Evolutionary conservation across 2,113 vertebrate genomes (phyloP).

Genomic region (Indicator indicator): DNA sequence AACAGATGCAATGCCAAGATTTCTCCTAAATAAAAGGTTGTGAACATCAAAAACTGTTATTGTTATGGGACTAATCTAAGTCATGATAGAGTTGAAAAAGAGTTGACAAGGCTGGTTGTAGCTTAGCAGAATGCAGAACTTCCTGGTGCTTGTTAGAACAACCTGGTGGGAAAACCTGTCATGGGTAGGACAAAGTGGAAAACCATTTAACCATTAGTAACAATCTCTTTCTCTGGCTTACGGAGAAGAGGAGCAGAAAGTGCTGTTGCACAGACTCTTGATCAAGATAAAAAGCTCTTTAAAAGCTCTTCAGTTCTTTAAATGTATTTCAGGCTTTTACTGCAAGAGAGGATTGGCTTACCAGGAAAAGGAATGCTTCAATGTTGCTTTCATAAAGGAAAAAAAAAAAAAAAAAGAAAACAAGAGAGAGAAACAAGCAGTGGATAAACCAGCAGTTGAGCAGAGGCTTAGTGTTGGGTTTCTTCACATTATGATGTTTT

Average conservation of each 20-base stretch:
- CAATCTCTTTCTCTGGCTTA: not conserved
- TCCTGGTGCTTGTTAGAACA: not conserved
- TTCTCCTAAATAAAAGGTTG: not conserved
- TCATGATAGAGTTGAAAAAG: not conserved
- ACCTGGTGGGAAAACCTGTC: not conserved
- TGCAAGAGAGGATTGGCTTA: not conserved
- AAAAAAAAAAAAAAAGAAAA: not conserved
- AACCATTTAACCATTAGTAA: not conserved
- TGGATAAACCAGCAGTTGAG: not conserved
- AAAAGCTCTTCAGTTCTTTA: not conserved
- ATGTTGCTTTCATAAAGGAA: not conserved
- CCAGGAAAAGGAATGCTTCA: not conserved
- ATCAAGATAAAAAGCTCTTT: slow-evolving; percentile 9
- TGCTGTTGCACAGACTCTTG: not conserved
- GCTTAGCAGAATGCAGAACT: not conserved
- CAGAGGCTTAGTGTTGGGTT: not conserved
- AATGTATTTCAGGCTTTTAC: not conserved
- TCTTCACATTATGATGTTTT: not conserved
- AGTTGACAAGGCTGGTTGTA: not conserved
- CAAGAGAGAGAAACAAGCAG: not conserved
- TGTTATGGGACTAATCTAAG: not conserved
- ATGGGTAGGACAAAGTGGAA: not conserved
- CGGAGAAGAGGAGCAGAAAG: not conserved
- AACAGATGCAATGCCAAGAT: not conserved
- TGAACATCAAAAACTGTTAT: not conserved